Base-by-base conservation (phyloP, 1,140 invertebrate genomes). In the Eufriesea mexicana region DNA sequence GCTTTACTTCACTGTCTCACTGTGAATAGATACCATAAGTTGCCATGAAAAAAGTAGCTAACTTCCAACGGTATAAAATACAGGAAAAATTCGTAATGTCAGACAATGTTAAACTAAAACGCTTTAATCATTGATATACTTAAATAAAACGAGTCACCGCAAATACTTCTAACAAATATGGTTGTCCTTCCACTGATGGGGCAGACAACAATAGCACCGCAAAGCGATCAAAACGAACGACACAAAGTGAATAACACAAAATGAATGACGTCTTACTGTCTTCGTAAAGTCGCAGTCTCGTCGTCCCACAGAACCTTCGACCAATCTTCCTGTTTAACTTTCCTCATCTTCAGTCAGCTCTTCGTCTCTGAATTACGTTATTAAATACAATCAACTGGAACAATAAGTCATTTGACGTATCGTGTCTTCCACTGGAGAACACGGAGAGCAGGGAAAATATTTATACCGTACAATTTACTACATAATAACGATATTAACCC, bases 161-260 rank as follows among this genome's bases (percentile, higher is more conserved):
- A 70, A 70, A 70, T 25, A 70, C 45, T 49, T 70, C 45, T 70
- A 25, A 49, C 67, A 45, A 70, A 70, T 49, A 25, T 47, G 45
- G 45, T 25, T 70, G 67, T 70, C 67, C n/a, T 18, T 49, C 45
- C n/a, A 49, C n/a, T 25, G 45, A 49, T 70, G 45, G 8, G 16
- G n/a, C 45, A 25, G 42, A 70, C 67, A 70, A 70, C 45, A 70
- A 70, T 70, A 70, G n/a, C n/a, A 70, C 14, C 66, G 45, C 45
- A 68, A 25, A 49, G 9, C 45, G 45, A 49, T 70, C 67, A 47
- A 49, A 70, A 47, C 16, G 67, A 49, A 25, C 45, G 45, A 49
- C 45, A 25, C 67, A 47, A 67, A 67, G 66, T 67, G 66, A 67
- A 45, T 67, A 67, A 67, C 66, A 67, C n/a, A 70, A 70, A 70